phyloP scores from a whole-genome alignment of 2,888 invertebrate species.

The Lumbricus terrestris region DNA sequence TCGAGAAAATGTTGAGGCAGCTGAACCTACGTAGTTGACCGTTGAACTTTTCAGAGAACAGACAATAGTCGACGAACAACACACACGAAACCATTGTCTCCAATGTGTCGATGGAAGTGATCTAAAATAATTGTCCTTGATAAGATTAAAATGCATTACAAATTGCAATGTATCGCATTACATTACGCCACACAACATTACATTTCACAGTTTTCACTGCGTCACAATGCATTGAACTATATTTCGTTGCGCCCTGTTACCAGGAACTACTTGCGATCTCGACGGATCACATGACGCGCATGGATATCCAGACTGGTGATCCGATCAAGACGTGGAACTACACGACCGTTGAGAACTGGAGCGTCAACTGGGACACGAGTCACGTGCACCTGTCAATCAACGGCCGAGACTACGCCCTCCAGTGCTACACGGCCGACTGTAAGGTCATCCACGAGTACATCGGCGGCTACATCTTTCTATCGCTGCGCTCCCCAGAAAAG shows the following conservation, averaged over 20 bases:
- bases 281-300: slow-evolving; percentile 89
- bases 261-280: slow-evolving; percentile 87
- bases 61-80: no score
- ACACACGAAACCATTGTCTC: no score
- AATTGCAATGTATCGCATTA: no score
- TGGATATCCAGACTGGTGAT: slow-evolving; percentile 88
- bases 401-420: slow-evolving; percentile 84
- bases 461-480: slow-evolving; percentile 94
- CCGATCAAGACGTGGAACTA: slow-evolving; percentile 96
- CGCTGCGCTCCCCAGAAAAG: slow-evolving; percentile 95
- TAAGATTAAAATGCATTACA: no score
- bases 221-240: no score
- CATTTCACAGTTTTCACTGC: no score
- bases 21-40: no score
- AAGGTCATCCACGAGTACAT: slow-evolving; percentile 97
- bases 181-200: no score
- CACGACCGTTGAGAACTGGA: slow-evolving; percentile 98
- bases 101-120: no score
- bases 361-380: slow-evolving; percentile 97
- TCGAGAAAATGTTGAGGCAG: no score
- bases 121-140: no score
- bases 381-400: slow-evolving; percentile 62
- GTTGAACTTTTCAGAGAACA: no score
- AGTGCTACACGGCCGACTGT: slow-evolving; percentile 92
- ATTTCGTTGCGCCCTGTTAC: neutral